These are phyloP conservation scores for Hoplodrina blanda DNA, from an alignment of 2,888 invertebrate genomes.

Conservation along the genomic window DNA sequence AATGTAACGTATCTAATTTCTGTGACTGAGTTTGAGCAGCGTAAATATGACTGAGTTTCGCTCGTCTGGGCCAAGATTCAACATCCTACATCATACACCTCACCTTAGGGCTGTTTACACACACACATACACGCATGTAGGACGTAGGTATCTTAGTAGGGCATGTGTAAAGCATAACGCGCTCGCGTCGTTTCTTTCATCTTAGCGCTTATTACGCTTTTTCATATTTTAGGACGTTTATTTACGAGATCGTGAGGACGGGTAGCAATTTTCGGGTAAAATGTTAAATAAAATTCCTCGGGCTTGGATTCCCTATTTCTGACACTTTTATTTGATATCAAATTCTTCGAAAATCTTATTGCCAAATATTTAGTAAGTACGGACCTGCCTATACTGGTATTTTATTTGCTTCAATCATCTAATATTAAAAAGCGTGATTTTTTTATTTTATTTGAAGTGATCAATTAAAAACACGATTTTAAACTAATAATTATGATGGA, in stretches of 20 bases:
- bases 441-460: background rate
- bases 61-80: background rate
- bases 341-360: slow-evolving; percentile 35
- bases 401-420: slow-evolving; percentile 16
- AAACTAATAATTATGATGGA: background rate
- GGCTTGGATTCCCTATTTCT: slow-evolving; percentile 33
- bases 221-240: slow-evolving; percentile 44
- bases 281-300: slow-evolving; percentile 47
- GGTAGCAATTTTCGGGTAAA: slow-evolving; percentile 48
- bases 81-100: slow-evolving; percentile 3
- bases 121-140: background rate
- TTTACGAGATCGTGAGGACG: slow-evolving; percentile 37
- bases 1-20: slow-evolving; percentile 14
- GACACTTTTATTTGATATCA: slow-evolving; percentile 48
- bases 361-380: slow-evolving; percentile 40
- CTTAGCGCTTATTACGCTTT: slow-evolving; percentile 44
- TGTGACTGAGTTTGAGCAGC: background rate
- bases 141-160: too few relatives aligned
- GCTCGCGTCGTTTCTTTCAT: slow-evolving; percentile 41
- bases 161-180: slow-evolving; percentile 24
- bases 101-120: slow-evolving; percentile 2
- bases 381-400: slow-evolving; percentile 4
- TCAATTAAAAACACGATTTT: background rate
- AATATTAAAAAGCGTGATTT: background rate
- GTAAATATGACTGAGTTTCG: slow-evolving; percentile 11